Evolutionary conservation across 64 coral and sea anemone genomes (phyloP), one percentile per base, ranked within the genome.

Genomic region (Catalaphyllia jardinei): DNA sequence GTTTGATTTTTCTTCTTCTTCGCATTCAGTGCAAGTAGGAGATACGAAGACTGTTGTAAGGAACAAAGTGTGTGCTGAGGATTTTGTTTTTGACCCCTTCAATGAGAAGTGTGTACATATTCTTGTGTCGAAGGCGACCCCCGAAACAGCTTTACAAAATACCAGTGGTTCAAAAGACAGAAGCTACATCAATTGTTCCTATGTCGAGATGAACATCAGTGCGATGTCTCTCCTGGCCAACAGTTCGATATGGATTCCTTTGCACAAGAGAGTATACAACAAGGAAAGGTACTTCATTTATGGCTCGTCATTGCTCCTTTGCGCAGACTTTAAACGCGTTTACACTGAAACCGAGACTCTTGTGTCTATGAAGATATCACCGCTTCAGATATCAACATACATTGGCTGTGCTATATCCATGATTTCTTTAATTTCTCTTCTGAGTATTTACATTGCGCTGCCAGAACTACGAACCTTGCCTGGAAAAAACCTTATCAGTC

Each of bases 401-500:
- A 49, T 86, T n/a, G 82, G 82, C 33, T 73, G 62, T 71, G 33
- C 63, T 0, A 67, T 71, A 10, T 86, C 82, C 18, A 73, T 73
- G 35, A 52, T 86, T 13, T 71, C 82, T 0, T 14, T 71, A 18
- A 39, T 86, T 67, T 7, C 71, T 22, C 82, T 86, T 2, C 49
- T 86, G 4, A 62, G 62, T 12, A 29, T 71, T 17, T 86, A 86
- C 31, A 71, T 49, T 60, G 30, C 11, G 2, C 4, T 71, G 10
- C 12, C 31, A 33, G 82, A 86, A 59, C 20, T 86, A 1, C 10
- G 82, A 55, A 86, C 31, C 9, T 50, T 91, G 2, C 82, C 82
- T 52, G 82, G 82, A 11, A 86, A 86, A 62, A 86, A 86, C 20
- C 69, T 86, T 5, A 86, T 86, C 60, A 86, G 33, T 54, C 50